Evolutionary conservation across 2,888 invertebrate species (phyloP), one percentile per base, ranked within the genome.

Genomic region (Lithodes maja): DNA sequence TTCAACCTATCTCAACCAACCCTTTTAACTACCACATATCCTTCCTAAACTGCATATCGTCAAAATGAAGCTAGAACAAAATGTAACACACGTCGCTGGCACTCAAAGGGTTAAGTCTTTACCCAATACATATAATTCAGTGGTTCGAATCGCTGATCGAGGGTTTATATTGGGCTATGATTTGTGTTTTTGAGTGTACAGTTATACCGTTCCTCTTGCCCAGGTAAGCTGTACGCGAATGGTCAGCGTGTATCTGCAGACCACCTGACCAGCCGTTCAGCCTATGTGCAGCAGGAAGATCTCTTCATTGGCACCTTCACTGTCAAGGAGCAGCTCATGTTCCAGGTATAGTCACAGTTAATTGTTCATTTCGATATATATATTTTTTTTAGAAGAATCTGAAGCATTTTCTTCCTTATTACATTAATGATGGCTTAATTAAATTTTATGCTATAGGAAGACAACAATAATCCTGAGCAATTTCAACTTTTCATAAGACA

Each of bases 201-300:
- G 33, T 33, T 33, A 33, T 33, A 33, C 33, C 33, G 33, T 33
- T 33, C 33, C 33, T 33, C 33, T 33, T 33, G 33, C n/a, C 12
- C 80, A 89, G 90, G 92, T 3, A 69, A 61, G 52, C 91, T 95
- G 92, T 95, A 95, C 85, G 94, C 97, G 17, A 98, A 98, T 93
- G 98, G 98, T 0, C 95, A 95, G 92, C 96, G 96, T 2, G 96
- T 97, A 0, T 90, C 92, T 33, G 95, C 96, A 12, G 96, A 95
- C 90, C 95, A 96, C 75, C 95, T 97, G 93, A 96, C 96, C 84
- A 96, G 97, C 3, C 95, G 97, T 69, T 97, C 97, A 49, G 98
- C 98, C 0, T 99, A 98, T 93, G 98, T 99, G 0, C 98, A 98
- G 93, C 99, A 99, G 93, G 97, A 98, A 93, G 98, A 99, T 94